Evolutionary conservation across 2,888 invertebrate genomes (phyloP).

Genomic region (Galerucella pusilla): DNA sequence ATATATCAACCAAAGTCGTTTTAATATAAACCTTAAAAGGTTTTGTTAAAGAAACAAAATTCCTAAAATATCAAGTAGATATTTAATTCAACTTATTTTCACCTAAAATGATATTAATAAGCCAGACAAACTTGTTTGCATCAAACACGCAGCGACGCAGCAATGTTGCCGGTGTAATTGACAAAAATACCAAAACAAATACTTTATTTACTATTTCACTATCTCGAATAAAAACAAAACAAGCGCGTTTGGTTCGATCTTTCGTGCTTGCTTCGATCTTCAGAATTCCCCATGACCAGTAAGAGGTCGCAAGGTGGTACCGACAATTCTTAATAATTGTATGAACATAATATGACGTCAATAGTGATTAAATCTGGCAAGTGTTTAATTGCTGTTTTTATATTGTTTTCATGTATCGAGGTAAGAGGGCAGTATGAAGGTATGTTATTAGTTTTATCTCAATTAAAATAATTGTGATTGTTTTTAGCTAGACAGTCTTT

Average conservation of each 20-base stretch:
- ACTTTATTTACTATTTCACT: background rate
- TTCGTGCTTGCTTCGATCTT: background rate
- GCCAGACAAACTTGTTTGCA: background rate
- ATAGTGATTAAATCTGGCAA: background rate
- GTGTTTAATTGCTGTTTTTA: constrained; percentile 3
- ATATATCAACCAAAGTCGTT: background rate
- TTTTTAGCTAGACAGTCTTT: background rate
- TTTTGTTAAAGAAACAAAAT: no score
- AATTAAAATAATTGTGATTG: background rate
- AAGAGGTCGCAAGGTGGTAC: constrained; percentile 10
- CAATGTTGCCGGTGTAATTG: background rate
- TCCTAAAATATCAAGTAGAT: no score
- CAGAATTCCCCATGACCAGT: constrained; percentile 11
- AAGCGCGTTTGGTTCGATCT: background rate
- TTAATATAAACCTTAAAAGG: no score
- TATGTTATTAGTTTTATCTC: background rate
- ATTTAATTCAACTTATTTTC: background rate
- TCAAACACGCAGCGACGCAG: background rate
- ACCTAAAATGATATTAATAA: background rate
- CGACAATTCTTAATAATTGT: background rate
- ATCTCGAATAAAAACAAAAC: background rate
- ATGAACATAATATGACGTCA: background rate
- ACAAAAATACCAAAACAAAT: background rate
- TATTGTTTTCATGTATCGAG: background rate
- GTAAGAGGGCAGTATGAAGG: constrained; percentile 15